phyloP scores from a whole-genome alignment of 2,888 invertebrate genomes.

The Aporophyla nigra region DNA sequence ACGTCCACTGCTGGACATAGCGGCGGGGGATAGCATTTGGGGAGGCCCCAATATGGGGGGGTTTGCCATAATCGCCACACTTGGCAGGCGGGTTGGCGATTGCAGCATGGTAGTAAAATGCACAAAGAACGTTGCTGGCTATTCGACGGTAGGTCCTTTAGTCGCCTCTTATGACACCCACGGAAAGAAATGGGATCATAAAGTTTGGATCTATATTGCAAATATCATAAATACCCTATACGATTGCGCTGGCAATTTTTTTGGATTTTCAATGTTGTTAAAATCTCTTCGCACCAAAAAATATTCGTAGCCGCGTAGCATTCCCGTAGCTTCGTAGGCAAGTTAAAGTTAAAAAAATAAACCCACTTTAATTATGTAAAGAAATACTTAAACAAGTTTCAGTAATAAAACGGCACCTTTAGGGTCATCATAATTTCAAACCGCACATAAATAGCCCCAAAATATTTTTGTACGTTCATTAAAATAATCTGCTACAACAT shows the following conservation, averaged over 20 bases:
- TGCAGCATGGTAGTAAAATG: too few species aligned
- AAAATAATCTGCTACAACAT: conserved; percentile 62
- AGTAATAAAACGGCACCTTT: conserved; percentile 14
- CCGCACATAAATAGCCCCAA: conserved; percentile 21
- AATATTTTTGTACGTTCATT: conserved; percentile 28
- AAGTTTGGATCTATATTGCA: too few species aligned
- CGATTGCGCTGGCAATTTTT: not conserved
- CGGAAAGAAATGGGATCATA: too few species aligned
- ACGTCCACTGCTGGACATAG: too few species aligned
- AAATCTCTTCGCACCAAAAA: not conserved
- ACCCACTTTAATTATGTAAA: not conserved
- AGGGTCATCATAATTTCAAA: conserved; percentile 5
- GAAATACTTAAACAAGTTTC: conserved; percentile 5
- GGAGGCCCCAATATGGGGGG: too few species aligned
- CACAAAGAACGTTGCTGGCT: too few species aligned
- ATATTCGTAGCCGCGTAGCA: conserved; percentile 12
- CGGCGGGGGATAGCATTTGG: too few species aligned
- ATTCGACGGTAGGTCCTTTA: too few species aligned
- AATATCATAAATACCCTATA: not conserved
- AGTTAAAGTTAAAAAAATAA: not conserved
- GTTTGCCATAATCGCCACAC: too few species aligned
- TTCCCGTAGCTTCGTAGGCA: not conserved
- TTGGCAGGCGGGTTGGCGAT: too few species aligned
- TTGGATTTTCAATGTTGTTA: not conserved
- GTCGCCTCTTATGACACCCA: too few species aligned